phyloP scores from a whole-genome alignment of 2,797 vertebrate genomes.

The Hoplostethus mediterraneus region DNA sequence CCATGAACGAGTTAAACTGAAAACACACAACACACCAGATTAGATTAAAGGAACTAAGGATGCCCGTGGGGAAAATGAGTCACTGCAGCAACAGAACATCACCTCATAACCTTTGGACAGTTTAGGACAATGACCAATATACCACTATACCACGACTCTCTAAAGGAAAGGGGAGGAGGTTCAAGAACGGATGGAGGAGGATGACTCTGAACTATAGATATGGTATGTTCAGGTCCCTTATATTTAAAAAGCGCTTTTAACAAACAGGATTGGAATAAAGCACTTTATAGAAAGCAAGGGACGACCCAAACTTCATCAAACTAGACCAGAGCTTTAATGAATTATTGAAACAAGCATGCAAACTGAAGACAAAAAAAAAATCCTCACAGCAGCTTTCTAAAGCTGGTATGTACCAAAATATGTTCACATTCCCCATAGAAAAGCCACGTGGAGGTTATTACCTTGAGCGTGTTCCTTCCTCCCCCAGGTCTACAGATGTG shows the following conservation, averaged over 20 bases:
- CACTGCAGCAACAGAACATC: too few relatives aligned
- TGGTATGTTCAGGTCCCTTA: not conserved
- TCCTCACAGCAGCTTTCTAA: too few relatives aligned
- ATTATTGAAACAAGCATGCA: too few relatives aligned
- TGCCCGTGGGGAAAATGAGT: too few relatives aligned
- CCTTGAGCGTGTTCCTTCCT: too few relatives aligned
- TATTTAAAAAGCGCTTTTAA: not conserved
- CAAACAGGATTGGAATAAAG: not conserved
- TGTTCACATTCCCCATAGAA: not conserved
- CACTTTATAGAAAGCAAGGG: not conserved
- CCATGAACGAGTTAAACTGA: slow-evolving; percentile 98
- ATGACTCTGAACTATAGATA: not conserved
- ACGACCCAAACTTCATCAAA: not conserved
- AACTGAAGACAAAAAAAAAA: too few relatives aligned
- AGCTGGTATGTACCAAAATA: too few relatives aligned
- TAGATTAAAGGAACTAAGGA: not conserved
- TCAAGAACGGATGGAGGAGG: not conserved
- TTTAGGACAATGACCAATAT: too few relatives aligned
- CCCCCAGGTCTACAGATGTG: not conserved
- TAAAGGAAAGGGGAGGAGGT: slow-evolving; percentile 52
- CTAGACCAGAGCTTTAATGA: too few relatives aligned
- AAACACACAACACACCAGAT: slow-evolving; percentile 27
- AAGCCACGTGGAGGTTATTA: slow-evolving; percentile 58
- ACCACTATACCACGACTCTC: slow-evolving; percentile 90
- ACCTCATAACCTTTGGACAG: too few relatives aligned